phyloP scores from a whole-genome alignment of 2,797 vertebrate species.

The Hydrocynus forskahlii region DNA sequence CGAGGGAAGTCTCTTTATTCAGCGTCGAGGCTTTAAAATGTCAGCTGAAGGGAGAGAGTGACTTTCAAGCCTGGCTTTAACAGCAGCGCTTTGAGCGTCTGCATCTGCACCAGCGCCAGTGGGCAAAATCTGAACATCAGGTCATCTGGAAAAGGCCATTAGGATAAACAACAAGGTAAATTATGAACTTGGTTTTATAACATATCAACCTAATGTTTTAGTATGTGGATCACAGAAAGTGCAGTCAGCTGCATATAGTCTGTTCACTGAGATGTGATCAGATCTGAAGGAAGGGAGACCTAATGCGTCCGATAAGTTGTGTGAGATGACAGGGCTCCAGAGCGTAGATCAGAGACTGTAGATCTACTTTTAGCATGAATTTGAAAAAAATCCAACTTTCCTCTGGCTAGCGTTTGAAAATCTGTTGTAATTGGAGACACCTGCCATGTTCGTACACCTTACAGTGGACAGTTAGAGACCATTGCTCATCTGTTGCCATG shows the following conservation, averaged over 20 bases:
- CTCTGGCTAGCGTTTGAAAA: neutral
- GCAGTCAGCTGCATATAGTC: neutral
- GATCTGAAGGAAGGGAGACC: neutral
- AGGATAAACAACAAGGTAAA: neutral
- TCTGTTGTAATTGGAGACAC: neutral
- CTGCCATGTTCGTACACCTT: neutral
- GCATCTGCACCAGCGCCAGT: constrained; percentile 1
- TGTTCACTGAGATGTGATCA: neutral
- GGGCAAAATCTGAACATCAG: neutral
- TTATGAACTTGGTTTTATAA: neutral
- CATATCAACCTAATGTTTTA: neutral
- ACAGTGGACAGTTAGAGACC: neutral
- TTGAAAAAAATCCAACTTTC: neutral
- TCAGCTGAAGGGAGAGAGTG: neutral
- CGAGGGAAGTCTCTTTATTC: neutral
- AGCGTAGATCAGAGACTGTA: neutral
- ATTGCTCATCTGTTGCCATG: neutral
- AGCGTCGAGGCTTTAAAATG: neutral
- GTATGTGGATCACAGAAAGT: neutral
- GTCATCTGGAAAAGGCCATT: neutral
- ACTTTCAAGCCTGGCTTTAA: neutral
- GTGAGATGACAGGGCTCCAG: neutral
- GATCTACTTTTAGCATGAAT: neutral
- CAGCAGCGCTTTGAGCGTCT: neutral
- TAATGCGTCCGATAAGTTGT: neutral